Evolutionary conservation across 2,113 vertebrate genomes (phyloP).

Genomic region (Taxidea taxus): DNA sequence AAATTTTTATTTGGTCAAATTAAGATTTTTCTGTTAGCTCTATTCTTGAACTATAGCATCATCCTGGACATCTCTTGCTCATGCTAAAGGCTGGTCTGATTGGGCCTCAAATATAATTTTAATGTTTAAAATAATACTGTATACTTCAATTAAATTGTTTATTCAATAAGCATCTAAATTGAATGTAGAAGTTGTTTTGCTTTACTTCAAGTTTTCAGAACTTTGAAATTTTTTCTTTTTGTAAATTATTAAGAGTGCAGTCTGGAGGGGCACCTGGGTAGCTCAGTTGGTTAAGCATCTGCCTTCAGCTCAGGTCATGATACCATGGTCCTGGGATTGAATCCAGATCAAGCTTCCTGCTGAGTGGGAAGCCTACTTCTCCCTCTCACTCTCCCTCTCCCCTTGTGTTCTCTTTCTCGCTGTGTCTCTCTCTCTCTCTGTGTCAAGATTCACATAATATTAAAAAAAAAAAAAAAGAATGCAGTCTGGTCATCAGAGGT

Average conservation of each 20-base stretch:
- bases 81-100: not conserved
- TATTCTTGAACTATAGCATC: not conserved
- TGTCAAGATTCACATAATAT: too few species aligned
- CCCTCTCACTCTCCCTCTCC: too few species aligned
- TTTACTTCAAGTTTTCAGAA: not conserved
- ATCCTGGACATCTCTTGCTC: not conserved
- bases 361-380: too few species aligned
- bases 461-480: not conserved
- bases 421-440: too few species aligned
- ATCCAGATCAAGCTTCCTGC: too few species aligned
- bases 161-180: not conserved
- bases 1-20: too few species aligned
- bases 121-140: not conserved
- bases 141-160: not conserved
- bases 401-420: too few species aligned
- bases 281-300: too few species aligned
- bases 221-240: not conserved
- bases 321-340: too few species aligned
- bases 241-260: not conserved
- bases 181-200: not conserved
- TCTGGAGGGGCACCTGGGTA: too few species aligned
- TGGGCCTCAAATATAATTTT: not conserved
- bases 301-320: too few species aligned
- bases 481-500: not conserved
- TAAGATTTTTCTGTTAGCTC: not conserved